Percentiles rank a stretch among this genome's conserved stretches.
phyloP scores from a whole-genome alignment of 1,140 invertebrate genomes.

The Drosophila tani region DNA sequence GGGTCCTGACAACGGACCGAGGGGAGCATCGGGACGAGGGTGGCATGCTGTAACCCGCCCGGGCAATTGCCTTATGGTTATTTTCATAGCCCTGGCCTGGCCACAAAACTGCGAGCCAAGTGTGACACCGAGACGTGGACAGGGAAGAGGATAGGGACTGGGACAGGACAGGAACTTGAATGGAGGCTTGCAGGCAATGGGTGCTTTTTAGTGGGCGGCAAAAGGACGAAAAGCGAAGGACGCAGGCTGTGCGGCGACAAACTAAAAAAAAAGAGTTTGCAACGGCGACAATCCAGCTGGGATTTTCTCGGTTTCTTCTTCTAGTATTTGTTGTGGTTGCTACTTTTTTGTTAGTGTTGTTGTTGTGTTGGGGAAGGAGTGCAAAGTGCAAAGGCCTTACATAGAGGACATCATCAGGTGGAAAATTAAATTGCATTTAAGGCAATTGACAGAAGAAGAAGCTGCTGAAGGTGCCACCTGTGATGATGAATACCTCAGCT shows the following conservation, averaged over 20 bases:
- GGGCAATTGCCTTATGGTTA: slow-evolving; percentile 83
- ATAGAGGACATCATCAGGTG: slow-evolving; percentile 59
- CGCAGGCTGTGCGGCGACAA: slow-evolving; percentile 25
- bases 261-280: slow-evolving; percentile 35
- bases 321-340: slow-evolving; percentile 22
- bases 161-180: slow-evolving; percentile 42
- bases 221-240: slow-evolving; percentile 43
- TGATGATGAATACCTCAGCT: slow-evolving; percentile 24
- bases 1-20: neutral
- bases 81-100: slow-evolving; percentile 81
- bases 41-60: slow-evolving; percentile 60
- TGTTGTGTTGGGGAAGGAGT: slow-evolving; percentile 10
- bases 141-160: slow-evolving; percentile 12
- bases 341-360: slow-evolving; percentile 29
- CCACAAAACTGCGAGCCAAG: slow-evolving; percentile 80
- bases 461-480: slow-evolving; percentile 23
- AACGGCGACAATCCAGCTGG: slow-evolving; percentile 60
- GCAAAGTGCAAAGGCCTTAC: slow-evolving; percentile 40
- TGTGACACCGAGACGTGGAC: slow-evolving; percentile 64
- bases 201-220: slow-evolving; percentile 33
- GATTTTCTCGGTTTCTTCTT: slow-evolving; percentile 54
- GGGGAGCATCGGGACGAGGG: neutral
- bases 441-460: slow-evolving; percentile 54
- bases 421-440: slow-evolving; percentile 67
- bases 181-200: slow-evolving; percentile 16